These are phyloP conservation scores for Leptogaster cylindrica DNA, from an alignment of 2,888 invertebrate genomes.

Conservation along the genomic window DNA sequence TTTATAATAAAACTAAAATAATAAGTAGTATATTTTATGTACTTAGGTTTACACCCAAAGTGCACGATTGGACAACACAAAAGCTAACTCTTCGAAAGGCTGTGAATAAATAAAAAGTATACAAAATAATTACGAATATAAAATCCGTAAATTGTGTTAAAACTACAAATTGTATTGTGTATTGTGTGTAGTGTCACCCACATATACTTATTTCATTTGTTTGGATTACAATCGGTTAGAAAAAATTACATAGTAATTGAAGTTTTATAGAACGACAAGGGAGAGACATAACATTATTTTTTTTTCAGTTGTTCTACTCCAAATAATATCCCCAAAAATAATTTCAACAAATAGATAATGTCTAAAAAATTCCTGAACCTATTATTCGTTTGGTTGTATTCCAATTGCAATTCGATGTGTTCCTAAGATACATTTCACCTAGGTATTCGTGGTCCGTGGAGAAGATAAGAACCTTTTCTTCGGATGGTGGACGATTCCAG, in stretches of 20 bases:
- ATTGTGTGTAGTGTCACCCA: not conserved
- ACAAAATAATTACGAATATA: not conserved
- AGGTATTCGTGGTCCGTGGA: not conserved
- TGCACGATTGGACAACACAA: conserved; percentile 23
- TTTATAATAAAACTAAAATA: conserved; percentile 15
- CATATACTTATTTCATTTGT: not conserved
- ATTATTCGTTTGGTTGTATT: not conserved
- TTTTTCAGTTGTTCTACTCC: conserved; percentile 1
- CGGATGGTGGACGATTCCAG: not conserved
- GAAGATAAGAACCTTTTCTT: not conserved
- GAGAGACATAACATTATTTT: not conserved
- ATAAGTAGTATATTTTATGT: not conserved
- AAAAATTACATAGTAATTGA: not conserved
- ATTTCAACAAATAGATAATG: not conserved
- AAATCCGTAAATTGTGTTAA: conserved; percentile 1
- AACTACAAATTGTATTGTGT: not conserved
- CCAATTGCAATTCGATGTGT: not conserved
- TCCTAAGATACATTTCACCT: not conserved
- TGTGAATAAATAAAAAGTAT: conserved; percentile 18
- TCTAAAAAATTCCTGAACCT: conserved; percentile 25
- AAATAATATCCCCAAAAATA: not conserved
- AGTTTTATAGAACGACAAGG: not conserved
- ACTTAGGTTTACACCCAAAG: conserved; percentile 17
- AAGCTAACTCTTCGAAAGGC: conserved; percentile 7
- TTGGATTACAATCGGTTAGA: conserved; percentile 2